Conservation (phyloP, 2,888 invertebrate genomes). For the Suillia variegata region DNA sequence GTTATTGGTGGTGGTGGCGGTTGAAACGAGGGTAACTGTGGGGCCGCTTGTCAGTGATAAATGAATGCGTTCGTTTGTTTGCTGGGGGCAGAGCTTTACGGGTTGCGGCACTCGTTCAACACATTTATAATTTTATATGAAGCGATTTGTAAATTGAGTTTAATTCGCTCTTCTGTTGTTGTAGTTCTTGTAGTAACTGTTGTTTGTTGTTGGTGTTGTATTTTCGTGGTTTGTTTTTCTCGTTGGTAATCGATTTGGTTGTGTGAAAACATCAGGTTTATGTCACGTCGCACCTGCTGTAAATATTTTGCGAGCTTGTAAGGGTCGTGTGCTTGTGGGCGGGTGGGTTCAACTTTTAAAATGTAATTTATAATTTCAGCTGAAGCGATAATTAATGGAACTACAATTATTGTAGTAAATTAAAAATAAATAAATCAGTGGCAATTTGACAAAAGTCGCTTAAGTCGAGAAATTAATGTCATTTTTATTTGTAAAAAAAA, state of each 20-base stretch:
- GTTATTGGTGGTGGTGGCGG: not conserved
- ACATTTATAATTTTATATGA: conserved; percentile 55
- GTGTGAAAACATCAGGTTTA: not conserved
- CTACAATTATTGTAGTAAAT: too few species aligned
- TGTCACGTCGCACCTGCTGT: not conserved
- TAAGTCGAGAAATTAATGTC: too few species aligned
- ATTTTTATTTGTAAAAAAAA: too few species aligned
- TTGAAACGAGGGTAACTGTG: not conserved
- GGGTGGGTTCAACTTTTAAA: too few species aligned
- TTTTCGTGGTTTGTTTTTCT: not conserved
- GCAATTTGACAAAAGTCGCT: too few species aligned
- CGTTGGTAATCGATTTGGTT: not conserved
- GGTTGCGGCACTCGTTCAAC: conserved; percentile 25
- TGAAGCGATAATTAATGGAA: too few species aligned
- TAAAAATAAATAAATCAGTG: too few species aligned
- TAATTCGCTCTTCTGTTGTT: not conserved
- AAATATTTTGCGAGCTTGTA: too few species aligned
- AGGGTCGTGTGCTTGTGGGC: too few species aligned
- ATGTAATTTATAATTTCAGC: too few species aligned
- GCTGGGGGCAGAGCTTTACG: not conserved
- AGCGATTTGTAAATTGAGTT: conserved; percentile 47
- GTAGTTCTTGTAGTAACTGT: not conserved
- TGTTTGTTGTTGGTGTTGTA: not conserved
- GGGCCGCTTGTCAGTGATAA: conserved; percentile 38
- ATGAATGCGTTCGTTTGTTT: conserved; percentile 29